Percentiles rank a stretch among this genome's conserved stretches.
Evolutionary conservation across 2,888 invertebrate genomes (phyloP).

Genomic region (Craniophora ligustri): DNA sequence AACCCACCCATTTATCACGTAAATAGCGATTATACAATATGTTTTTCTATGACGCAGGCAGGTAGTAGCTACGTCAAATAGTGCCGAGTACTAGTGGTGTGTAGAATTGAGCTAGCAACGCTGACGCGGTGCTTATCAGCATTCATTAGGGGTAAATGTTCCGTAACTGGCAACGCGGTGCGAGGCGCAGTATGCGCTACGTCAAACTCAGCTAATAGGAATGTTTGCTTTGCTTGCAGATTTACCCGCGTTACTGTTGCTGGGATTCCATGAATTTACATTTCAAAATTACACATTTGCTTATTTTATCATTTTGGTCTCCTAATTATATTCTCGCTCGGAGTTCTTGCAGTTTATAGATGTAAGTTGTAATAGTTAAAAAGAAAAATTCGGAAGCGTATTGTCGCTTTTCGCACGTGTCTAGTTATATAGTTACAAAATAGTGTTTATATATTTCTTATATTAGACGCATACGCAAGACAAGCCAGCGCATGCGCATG

Average conservation of each 20-base stretch:
- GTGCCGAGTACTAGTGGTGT: slow-evolving; percentile 16
- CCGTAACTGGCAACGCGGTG: slow-evolving; percentile 47
- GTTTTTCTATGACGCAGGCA: slow-evolving; percentile 31
- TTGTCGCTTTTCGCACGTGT: neutral
- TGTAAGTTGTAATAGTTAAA: neutral
- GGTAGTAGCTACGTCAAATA: slow-evolving; percentile 10
- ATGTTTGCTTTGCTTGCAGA: slow-evolving; percentile 31
- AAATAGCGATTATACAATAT: slow-evolving; percentile 10
- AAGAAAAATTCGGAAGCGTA: neutral
- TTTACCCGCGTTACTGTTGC: slow-evolving; percentile 21
- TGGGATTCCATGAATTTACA: neutral
- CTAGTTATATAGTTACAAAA: neutral
- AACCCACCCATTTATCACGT: slow-evolving; percentile 60
- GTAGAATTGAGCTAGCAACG: slow-evolving; percentile 31
- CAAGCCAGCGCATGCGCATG: slow-evolving; percentile 6
- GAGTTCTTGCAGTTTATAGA: neutral
- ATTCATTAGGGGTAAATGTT: slow-evolving; percentile 53
- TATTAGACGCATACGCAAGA: slow-evolving; percentile 12
- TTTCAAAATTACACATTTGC: neutral
- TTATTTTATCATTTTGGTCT: neutral
- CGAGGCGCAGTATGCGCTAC: slow-evolving; percentile 32
- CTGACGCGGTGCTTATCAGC: slow-evolving; percentile 50
- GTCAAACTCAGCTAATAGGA: slow-evolving; percentile 40
- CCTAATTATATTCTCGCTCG: neutral
- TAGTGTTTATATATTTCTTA: slow-evolving; percentile 2